phyloP scores from a whole-genome alignment of 1,140 invertebrate species.

The Drosophila ogumai region DNA sequence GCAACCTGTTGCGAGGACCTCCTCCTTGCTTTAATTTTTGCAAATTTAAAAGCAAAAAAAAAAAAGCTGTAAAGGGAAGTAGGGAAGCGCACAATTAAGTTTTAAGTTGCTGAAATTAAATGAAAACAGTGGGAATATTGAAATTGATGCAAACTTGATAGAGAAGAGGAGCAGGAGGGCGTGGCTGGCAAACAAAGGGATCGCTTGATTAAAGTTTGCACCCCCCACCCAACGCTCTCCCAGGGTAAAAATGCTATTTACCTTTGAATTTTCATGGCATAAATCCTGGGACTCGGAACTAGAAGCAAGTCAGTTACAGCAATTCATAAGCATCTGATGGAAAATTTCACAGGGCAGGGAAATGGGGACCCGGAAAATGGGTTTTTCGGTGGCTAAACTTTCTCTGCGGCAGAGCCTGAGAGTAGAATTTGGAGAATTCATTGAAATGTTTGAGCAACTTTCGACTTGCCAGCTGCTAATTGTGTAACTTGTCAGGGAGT shows the following conservation, averaged over 20 bases:
- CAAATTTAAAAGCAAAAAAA: conserved; percentile 71
- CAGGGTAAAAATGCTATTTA: conserved; percentile 61
- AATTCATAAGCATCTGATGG: conserved; percentile 70
- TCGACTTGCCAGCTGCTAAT: conserved; percentile 66
- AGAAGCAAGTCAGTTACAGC: conserved; percentile 69
- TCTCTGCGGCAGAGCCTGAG: conserved; percentile 33
- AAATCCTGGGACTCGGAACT: conserved; percentile 57
- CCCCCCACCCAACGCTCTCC: neutral
- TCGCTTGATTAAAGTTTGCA: conserved; percentile 76
- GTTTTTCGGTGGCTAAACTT: conserved; percentile 52
- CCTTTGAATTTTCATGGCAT: conserved; percentile 79
- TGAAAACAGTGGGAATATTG: conserved; percentile 83
- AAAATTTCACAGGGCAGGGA: neutral
- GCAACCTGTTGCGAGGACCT: conserved; percentile 72
- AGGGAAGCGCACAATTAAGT: conserved; percentile 79
- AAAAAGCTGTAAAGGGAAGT: neutral
- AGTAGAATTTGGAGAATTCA: conserved; percentile 71
- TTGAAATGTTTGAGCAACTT: conserved; percentile 78
- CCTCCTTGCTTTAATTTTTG: conserved; percentile 73
- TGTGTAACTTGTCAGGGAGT: conserved; percentile 68
- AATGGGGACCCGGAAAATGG: conserved; percentile 12
- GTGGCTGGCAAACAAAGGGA: conserved; percentile 64
- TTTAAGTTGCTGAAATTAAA: conserved; percentile 82
- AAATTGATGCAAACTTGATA: conserved; percentile 83
- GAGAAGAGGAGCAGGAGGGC: conserved; percentile 18